phyloP scores from a whole-genome alignment of 2,888 invertebrate species.

The Cryptocephalus primarius region DNA sequence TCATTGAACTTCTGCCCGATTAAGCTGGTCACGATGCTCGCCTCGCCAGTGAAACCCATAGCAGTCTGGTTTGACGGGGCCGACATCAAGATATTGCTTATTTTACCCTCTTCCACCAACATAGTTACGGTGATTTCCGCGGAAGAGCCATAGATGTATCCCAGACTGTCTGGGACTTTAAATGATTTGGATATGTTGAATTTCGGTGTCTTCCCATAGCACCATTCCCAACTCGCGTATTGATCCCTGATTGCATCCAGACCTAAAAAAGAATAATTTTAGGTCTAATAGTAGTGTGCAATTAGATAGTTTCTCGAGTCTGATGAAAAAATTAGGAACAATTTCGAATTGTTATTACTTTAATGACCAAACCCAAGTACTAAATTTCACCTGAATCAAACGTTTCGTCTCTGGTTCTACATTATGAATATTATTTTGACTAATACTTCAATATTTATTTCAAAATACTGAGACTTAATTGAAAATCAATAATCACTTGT shows the following conservation, averaged over 20 bases:
- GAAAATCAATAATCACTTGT: too few species aligned
- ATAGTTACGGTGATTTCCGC: constrained; percentile 50
- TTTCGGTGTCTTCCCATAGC: constrained; percentile 75
- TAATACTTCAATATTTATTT: too few species aligned
- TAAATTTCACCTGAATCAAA: too few species aligned
- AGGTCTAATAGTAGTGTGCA: neutral
- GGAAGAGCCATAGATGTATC: constrained; percentile 34
- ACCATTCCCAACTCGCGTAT: constrained; percentile 78
- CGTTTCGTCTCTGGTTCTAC: too few species aligned
- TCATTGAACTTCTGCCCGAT: constrained; percentile 56
- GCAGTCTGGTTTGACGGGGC: constrained; percentile 51
- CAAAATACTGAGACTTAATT: too few species aligned
- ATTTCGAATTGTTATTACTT: too few species aligned
- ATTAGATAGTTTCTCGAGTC: too few species aligned
- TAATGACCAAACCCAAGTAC: too few species aligned
- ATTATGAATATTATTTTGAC: too few species aligned
- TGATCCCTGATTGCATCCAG: constrained; percentile 57
- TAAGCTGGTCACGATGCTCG: constrained; percentile 49
- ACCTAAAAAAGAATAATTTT: constrained; percentile 38
- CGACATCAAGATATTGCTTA: constrained; percentile 53
- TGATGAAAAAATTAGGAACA: too few species aligned
- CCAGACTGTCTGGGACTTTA: constrained; percentile 46
- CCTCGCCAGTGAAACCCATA: constrained; percentile 51
- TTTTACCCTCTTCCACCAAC: constrained; percentile 53
- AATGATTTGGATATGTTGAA: constrained; percentile 63